Evolutionary conservation across 2,113 vertebrate genomes (phyloP).

Genomic region (Chrysemys picta): DNA sequence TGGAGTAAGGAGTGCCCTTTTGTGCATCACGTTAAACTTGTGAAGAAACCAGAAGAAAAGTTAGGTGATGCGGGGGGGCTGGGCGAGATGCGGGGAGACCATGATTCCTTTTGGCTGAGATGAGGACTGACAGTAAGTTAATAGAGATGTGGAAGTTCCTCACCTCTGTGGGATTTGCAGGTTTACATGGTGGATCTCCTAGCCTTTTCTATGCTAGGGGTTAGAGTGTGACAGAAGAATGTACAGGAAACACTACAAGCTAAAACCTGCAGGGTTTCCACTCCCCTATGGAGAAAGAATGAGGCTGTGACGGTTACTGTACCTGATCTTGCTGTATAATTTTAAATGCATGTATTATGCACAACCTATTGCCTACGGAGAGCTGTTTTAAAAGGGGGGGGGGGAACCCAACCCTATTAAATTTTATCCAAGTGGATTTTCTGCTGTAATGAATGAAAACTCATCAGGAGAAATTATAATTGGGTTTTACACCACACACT

Average conservation of each 20-base stretch:
- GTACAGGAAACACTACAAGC: neutral
- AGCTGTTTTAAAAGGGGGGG: neutral
- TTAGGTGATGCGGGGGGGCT: neutral
- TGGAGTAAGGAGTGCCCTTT: neutral
- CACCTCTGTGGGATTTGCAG: neutral
- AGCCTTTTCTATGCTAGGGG: neutral
- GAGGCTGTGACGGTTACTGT: neutral
- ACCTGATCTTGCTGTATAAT: neutral
- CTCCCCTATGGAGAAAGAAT: neutral
- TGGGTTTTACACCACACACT: conserved; percentile 46
- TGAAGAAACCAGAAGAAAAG: neutral
- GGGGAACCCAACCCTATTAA: neutral
- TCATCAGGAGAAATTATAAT: conserved; percentile 37
- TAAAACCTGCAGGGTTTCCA: neutral
- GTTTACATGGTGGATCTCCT: neutral
- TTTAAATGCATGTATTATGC: neutral
- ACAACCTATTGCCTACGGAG: accelerated
- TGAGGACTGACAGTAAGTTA: neutral
- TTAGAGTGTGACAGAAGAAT: neutral
- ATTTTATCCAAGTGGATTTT: conserved; percentile 13
- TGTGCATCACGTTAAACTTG: neutral
- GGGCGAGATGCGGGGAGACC: neutral
- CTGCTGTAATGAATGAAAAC: conserved; percentile 46
- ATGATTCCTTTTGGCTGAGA: neutral
- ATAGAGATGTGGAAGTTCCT: neutral